phyloP scores from a whole-genome alignment of 2,888 invertebrate genomes.

The Leptopilina drosophilae region DNA sequence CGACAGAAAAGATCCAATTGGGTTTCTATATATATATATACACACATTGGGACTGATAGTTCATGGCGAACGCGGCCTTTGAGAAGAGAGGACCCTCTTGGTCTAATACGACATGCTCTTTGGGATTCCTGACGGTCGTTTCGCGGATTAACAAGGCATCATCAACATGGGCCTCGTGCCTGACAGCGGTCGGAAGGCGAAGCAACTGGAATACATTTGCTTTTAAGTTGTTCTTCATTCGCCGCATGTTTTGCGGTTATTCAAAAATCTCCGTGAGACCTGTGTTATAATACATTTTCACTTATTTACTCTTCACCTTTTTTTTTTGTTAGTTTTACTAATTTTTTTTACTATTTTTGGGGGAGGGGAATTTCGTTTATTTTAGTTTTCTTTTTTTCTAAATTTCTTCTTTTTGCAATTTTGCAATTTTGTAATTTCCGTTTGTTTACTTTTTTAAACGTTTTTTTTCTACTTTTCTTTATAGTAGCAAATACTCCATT shows the following conservation, averaged over 20 bases:
- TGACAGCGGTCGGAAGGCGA: constrained; percentile 61
- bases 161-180: constrained; percentile 74
- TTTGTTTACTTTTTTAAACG: too few species aligned
- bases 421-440: too few species aligned
- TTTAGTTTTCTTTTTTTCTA: too few species aligned
- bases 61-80: constrained; percentile 52
- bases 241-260: constrained; percentile 60
- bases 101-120: constrained; percentile 74
- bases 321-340: too few species aligned
- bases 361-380: too few species aligned
- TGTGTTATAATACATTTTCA: too few species aligned
- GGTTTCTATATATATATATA: not conserved
- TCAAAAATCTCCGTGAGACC: too few species aligned
- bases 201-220: constrained; percentile 43
- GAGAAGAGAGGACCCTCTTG: constrained; percentile 48
- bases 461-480: too few species aligned
- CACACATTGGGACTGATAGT: constrained; percentile 44
- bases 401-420: too few species aligned
- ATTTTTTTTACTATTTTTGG: too few species aligned
- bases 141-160: constrained; percentile 74
- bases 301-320: not conserved
- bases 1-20: constrained; percentile 27
- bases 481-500: too few species aligned
- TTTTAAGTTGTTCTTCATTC: constrained; percentile 47
- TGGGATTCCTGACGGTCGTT: constrained; percentile 73